phyloP scores from a whole-genome alignment of 2,888 invertebrate genomes.

The Acanthacorydalis orientalis region DNA sequence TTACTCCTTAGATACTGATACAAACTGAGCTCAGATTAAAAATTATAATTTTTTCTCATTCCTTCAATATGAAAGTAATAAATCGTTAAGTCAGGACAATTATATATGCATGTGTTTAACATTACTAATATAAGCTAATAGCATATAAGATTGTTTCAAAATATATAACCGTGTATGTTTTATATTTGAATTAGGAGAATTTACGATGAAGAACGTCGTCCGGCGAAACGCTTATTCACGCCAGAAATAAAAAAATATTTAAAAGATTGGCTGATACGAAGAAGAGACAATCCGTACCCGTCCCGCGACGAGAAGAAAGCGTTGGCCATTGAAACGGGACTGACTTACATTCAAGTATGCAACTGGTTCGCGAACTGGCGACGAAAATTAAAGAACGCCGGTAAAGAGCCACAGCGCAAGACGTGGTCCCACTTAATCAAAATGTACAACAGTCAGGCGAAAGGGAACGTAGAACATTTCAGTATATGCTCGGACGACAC shows the following conservation, averaged over 20 bases:
- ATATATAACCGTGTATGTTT: no score
- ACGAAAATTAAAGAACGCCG: constrained; percentile 58
- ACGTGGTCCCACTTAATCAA: constrained; percentile 60
- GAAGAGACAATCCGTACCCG: constrained; percentile 64
- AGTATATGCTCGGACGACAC: constrained; percentile 64
- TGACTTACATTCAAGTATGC: constrained; percentile 62
- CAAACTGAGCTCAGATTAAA: no score
- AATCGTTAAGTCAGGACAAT: no score
- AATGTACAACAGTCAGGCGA: constrained; percentile 54
- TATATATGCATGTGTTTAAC: no score
- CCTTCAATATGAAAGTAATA: no score
- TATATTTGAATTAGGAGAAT: constrained; percentile 26
- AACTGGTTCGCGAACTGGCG: constrained; percentile 80
- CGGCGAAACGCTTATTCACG: constrained; percentile 56
- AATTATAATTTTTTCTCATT: no score
- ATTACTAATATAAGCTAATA: no score
- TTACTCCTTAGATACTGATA: no score
- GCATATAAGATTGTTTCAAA: no score
- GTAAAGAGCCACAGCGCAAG: constrained; percentile 45
- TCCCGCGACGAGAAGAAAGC: constrained; percentile 61
- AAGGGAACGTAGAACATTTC: constrained; percentile 64
- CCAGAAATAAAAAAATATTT: constrained; percentile 63
- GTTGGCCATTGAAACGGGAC: constrained; percentile 53
- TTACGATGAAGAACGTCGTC: constrained; percentile 41
- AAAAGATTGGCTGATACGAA: constrained; percentile 59